A percentile compares a stretch with the other conserved stretches of the same genome.
These are phyloP conservation scores for Linnaemya tessellans DNA, from an alignment of 2,888 invertebrate species.

Conservation along the genomic window DNA sequence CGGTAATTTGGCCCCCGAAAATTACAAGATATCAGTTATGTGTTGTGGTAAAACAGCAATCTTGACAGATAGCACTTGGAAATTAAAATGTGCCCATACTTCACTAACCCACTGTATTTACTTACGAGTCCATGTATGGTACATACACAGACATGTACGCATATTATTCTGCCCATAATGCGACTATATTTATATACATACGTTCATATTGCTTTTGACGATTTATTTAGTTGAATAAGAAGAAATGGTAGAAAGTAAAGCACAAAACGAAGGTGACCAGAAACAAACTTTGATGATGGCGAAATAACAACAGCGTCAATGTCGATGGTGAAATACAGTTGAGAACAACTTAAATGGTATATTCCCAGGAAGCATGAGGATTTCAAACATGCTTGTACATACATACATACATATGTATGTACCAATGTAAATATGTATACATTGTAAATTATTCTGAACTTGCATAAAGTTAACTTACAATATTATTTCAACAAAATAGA, in stretches of 20 bases:
- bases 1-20: too few species aligned
- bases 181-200: neutral
- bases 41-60: too few species aligned
- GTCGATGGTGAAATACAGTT: slow-evolving; percentile 43
- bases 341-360: slow-evolving; percentile 31
- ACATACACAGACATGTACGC: neutral
- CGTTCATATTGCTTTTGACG: slow-evolving; percentile 14
- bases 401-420: too few species aligned
- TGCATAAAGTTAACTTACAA: too few species aligned
- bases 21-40: too few species aligned
- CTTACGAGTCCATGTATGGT: too few species aligned
- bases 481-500: too few species aligned
- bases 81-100: too few species aligned
- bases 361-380: neutral
- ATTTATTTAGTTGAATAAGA: slow-evolving; percentile 18
- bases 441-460: too few species aligned
- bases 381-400: neutral
- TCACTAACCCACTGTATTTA: too few species aligned
- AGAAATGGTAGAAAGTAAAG: slow-evolving; percentile 11
- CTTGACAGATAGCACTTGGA: too few species aligned
- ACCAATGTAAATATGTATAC: too few species aligned
- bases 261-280: slow-evolving; percentile 14
- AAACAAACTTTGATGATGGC: slow-evolving; percentile 21
- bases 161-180: slow-evolving; percentile 4
- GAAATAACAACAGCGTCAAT: slow-evolving; percentile 22